phyloP scores from a whole-genome alignment of 2,113 vertebrate genomes.

The Lophius piscatorius region DNA sequence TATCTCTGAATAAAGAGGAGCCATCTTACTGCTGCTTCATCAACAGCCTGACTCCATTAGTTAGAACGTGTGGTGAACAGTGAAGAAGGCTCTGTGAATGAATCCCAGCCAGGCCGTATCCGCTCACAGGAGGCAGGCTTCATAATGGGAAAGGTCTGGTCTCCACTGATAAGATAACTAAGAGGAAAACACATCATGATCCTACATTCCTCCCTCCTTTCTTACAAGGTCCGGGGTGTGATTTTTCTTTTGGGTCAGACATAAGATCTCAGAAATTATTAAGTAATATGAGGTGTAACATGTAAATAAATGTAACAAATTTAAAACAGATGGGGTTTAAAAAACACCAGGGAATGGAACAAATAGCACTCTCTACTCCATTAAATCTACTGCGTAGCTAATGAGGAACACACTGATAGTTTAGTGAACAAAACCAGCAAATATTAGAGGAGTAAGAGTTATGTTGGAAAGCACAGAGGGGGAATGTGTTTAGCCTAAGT shows the following conservation, averaged over 20 bases:
- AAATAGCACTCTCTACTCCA: not conserved
- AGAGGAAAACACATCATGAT: slow-evolving; percentile 32
- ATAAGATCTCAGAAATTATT: slow-evolving; percentile 15
- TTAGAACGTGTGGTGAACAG: not conserved
- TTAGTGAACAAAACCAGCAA: not conserved
- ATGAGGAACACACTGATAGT: not conserved
- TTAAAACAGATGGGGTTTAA: not conserved
- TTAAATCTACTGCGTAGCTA: slow-evolving; percentile 1
- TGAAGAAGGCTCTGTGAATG: slow-evolving; percentile 14
- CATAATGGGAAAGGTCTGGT: slow-evolving; percentile 52
- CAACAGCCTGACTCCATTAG: slow-evolving; percentile 10
- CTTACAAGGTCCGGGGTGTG: slow-evolving; percentile 33
- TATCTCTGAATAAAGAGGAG: not conserved
- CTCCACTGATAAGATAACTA: slow-evolving; percentile 58
- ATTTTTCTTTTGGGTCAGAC: slow-evolving; percentile 23
- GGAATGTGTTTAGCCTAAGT: not conserved
- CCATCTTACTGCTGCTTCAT: not conserved
- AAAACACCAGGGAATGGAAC: not conserved
- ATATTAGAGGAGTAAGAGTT: not conserved
- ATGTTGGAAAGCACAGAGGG: not conserved
- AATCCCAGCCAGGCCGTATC: slow-evolving; percentile 18
- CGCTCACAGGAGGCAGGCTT: slow-evolving; percentile 34
- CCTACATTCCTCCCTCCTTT: slow-evolving; percentile 30
- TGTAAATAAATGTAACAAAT: slow-evolving; percentile 2
- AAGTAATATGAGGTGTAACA: slow-evolving; percentile 7